phyloP scores from a whole-genome alignment of 1,140 invertebrate species.

The Phortica variegata region DNA sequence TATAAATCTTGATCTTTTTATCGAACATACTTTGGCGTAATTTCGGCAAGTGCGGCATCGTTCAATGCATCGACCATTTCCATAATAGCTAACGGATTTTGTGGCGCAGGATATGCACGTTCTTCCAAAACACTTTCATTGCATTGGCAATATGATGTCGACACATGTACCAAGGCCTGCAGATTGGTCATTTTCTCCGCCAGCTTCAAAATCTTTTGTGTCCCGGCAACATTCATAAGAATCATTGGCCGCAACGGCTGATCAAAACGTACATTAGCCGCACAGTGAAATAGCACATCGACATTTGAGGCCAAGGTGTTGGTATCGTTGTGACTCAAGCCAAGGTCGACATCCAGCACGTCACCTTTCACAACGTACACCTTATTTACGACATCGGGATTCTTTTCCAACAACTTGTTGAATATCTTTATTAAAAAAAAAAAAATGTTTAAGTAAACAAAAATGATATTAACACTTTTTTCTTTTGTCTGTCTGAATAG shows the following conservation, averaged over 20 bases:
- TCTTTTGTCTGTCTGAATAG: too few relatives aligned
- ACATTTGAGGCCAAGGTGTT: constrained; percentile 63
- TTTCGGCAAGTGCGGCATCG: constrained; percentile 65
- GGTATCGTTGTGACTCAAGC: constrained; percentile 67
- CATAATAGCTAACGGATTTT: constrained; percentile 73
- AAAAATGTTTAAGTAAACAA: constrained; percentile 2
- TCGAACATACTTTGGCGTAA: constrained; percentile 70
- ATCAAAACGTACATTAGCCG: constrained; percentile 89
- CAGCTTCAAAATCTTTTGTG: constrained; percentile 67
- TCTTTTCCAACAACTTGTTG: constrained; percentile 63
- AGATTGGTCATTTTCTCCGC: constrained; percentile 70
- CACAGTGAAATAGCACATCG: constrained; percentile 84
- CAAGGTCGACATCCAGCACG: constrained; percentile 76
- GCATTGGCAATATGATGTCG: constrained; percentile 81
- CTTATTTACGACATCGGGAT: constrained; percentile 68
- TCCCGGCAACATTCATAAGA: constrained; percentile 69
- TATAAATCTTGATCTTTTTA: constrained; percentile 47
- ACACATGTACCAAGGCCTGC: constrained; percentile 74
- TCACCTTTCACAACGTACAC: constrained; percentile 81
- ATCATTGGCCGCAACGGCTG: constrained; percentile 74
- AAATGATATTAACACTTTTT: too few relatives aligned
- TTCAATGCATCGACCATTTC: constrained; percentile 78
- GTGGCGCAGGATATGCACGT: constrained; percentile 65
- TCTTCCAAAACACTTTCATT: constrained; percentile 70
- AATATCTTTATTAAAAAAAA: constrained; percentile 64